phyloP scores from a whole-genome alignment of 2,113 vertebrate species.

The Scolopax mira region DNA sequence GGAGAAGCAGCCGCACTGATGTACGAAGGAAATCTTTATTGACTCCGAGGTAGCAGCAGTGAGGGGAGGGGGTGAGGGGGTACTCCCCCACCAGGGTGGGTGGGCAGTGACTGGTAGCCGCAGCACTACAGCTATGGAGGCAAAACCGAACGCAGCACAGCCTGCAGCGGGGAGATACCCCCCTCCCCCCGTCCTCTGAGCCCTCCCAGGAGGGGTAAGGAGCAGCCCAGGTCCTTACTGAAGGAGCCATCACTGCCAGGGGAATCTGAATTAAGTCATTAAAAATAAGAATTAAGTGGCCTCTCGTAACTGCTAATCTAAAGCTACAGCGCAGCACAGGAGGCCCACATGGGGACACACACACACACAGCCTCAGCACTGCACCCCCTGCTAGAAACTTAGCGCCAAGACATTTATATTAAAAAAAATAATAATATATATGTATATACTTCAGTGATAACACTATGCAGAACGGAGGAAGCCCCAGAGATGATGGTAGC shows the following conservation, averaged over 20 bases:
- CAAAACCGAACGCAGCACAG: constrained; percentile 46
- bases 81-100: neutral
- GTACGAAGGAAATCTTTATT: constrained; percentile 14
- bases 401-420: neutral
- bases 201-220: neutral
- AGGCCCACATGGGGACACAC: no score
- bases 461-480: constrained; percentile 46
- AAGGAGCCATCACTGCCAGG: neutral
- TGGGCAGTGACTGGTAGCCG: neutral
- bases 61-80: neutral
- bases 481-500: neutral
- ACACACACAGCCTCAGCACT: accelerated
- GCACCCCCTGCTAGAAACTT: neutral
- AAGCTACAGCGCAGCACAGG: neutral
- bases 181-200: neutral
- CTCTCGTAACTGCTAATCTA: constrained; percentile 50
- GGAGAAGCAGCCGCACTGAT: neutral
- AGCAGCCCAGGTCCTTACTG: neutral
- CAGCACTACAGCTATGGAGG: constrained; percentile 23
- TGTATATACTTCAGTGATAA: constrained; percentile 46
- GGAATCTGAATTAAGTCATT: neutral
- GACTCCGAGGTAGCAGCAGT: constrained; percentile 51
- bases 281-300: neutral
- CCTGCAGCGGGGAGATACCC: accelerated
- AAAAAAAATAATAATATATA: neutral